phyloP scores from a whole-genome alignment of 2,888 invertebrate genomes.

The Tachina fera region DNA sequence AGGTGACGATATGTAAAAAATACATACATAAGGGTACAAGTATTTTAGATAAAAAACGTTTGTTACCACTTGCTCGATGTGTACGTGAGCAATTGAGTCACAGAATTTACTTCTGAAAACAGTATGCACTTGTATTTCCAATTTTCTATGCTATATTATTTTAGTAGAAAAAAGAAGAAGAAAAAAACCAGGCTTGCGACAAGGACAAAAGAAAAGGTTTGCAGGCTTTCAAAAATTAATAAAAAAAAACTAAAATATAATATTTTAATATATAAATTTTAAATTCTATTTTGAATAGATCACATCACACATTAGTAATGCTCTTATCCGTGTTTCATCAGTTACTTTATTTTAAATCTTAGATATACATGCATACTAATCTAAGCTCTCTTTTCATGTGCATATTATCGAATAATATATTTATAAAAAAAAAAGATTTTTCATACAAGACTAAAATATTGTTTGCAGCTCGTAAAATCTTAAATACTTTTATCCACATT shows the following conservation, averaged over 20 bases:
- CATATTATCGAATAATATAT: not conserved
- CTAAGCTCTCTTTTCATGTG: too few species aligned
- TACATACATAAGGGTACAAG: too few species aligned
- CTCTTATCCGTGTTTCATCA: too few species aligned
- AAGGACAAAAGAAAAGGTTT: not conserved
- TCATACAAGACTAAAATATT: not conserved
- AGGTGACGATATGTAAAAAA: too few species aligned
- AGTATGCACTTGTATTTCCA: not conserved
- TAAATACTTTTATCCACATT: not conserved
- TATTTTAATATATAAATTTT: not conserved
- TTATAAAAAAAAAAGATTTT: not conserved
- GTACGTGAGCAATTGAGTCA: slow-evolving; percentile 65
- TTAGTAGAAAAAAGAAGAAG: slow-evolving; percentile 5
- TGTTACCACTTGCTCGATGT: slow-evolving; percentile 54
- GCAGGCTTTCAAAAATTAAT: not conserved
- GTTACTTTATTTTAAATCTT: too few species aligned
- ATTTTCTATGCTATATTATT: slow-evolving; percentile 33
- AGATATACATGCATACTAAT: too few species aligned
- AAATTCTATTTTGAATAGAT: too few species aligned
- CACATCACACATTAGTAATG: too few species aligned
- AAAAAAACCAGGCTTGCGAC: not conserved
- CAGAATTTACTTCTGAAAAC: not conserved
- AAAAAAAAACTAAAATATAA: not conserved
- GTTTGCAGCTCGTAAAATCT: not conserved
- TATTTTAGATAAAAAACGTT: slow-evolving; percentile 39